Conservation (phyloP, 2,797 vertebrate genomes). For the Amblyopsis hoosieri region DNA sequence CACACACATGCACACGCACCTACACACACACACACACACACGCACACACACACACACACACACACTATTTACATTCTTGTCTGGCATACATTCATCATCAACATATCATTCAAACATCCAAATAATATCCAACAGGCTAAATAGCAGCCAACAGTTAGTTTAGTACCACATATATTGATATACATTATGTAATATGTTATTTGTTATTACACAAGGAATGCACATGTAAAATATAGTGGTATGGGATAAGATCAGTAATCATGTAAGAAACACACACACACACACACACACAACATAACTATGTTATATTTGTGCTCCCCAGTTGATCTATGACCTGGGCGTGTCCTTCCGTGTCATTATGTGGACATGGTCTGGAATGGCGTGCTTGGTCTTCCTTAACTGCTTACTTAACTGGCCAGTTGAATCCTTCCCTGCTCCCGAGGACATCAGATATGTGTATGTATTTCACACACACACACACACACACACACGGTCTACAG, state of each 20-base stretch:
- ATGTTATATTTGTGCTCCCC: background rate
- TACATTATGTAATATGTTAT: too few species aligned
- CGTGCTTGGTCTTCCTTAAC: conserved; percentile 85
- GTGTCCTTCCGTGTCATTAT: conserved; percentile 82
- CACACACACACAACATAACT: background rate
- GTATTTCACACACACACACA: conserved; percentile 38
- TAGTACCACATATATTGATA: background rate
- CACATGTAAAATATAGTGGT: background rate
- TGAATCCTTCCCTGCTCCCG: conserved; percentile 84
- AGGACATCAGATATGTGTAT: conserved; percentile 84
- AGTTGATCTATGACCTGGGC: conserved; percentile 81
- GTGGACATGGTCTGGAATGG: conserved; percentile 84
- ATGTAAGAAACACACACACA: background rate
- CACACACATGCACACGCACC: background rate
- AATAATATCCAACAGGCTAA: too few species aligned
- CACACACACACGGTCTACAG: background rate
- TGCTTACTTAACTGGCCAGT: conserved; percentile 87
- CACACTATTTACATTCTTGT: background rate
- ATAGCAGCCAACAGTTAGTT: too few species aligned
- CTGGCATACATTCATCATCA: too few species aligned
- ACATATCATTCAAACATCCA: too few species aligned
- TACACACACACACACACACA: background rate
- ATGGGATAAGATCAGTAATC: background rate
- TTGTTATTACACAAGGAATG: background rate
- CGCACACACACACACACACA: background rate